phyloP scores from a whole-genome alignment of 2,888 invertebrate genomes.

The Oscheius sp. region DNA sequence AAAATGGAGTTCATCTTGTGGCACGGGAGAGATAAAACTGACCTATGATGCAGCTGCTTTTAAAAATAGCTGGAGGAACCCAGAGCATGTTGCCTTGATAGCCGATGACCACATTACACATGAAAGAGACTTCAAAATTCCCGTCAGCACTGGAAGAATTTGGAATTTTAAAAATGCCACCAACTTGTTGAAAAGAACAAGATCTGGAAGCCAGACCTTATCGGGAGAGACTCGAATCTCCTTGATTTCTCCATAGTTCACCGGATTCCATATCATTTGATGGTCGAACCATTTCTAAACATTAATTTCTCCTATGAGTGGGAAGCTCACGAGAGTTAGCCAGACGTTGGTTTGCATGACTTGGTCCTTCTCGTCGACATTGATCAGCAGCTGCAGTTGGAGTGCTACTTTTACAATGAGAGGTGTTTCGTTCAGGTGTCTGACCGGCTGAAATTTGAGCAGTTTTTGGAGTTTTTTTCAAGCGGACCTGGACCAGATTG shows the following conservation, averaged over 20 bases:
- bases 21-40: background rate
- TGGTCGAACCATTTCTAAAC: constrained; percentile 68
- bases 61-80: constrained; percentile 99
- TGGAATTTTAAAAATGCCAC: background rate
- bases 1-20: constrained; percentile 22
- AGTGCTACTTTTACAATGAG: constrained; percentile 66
- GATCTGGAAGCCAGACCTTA: constrained; percentile 74
- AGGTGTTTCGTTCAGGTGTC: constrained; percentile 67
- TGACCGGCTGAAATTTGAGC: constrained; percentile 71
- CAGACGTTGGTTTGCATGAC: constrained; percentile 71
- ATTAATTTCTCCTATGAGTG: background rate
- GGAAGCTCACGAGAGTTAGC: constrained; percentile 63
- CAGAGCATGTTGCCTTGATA: constrained; percentile 92
- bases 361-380: constrained; percentile 71
- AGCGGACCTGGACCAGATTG: constrained; percentile 71
- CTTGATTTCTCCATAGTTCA: constrained; percentile 72
- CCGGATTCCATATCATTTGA: constrained; percentile 73
- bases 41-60: constrained; percentile 95
- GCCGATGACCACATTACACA: constrained; percentile 96
- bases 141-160: constrained; percentile 88
- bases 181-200: constrained; percentile 72
- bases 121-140: constrained; percentile 96
- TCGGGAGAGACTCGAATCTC: constrained; percentile 71
- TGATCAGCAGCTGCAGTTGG: constrained; percentile 73
- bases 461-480: background rate